These are phyloP conservation scores for Dermochelys coriacea DNA, from an alignment of 2,797 vertebrate species.

Conservation along the genomic window DNA sequence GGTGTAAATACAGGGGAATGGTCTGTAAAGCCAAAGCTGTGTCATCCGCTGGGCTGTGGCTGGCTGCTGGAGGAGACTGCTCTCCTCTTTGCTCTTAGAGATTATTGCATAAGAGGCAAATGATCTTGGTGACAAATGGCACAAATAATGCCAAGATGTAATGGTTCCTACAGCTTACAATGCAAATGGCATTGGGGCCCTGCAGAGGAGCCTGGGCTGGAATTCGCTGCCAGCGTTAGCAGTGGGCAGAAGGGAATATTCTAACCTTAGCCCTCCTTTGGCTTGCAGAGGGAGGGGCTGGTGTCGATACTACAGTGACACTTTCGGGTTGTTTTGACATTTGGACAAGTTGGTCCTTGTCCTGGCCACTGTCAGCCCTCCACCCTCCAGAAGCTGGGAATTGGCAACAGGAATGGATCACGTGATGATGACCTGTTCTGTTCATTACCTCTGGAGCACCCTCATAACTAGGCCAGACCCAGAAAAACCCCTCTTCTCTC, in stretches of 20 bases:
- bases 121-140: neutral
- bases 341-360: neutral
- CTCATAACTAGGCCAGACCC: neutral
- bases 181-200: neutral
- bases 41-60: neutral
- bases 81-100: neutral
- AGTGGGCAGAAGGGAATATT: neutral
- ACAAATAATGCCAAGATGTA: neutral
- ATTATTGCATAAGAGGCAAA: accelerated
- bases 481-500: neutral
- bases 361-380: neutral
- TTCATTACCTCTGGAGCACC: too few relatives aligned
- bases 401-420: too few relatives aligned
- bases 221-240: neutral
- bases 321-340: neutral
- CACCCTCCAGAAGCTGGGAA: too few relatives aligned
- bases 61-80: neutral
- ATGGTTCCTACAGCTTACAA: neutral
- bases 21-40: neutral
- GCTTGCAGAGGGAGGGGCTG: neutral
- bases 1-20: neutral
- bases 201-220: neutral
- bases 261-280: neutral
- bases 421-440: too few relatives aligned
- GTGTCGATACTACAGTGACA: neutral